Conservation (phyloP, 2,888 invertebrate genomes). For the Hydropsyche betteni region DNA sequence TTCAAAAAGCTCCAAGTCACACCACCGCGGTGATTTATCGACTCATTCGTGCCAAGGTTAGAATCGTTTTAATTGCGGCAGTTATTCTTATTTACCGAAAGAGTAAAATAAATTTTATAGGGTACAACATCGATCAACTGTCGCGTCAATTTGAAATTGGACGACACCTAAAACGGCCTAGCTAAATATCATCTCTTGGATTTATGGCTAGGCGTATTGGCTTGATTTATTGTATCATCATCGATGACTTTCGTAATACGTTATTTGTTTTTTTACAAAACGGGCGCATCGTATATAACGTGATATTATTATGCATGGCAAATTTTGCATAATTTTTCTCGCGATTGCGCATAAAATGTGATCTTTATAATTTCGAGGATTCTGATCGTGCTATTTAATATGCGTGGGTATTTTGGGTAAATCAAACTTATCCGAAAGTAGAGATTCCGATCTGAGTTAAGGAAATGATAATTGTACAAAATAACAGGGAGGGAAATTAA, state of each 20-base stretch:
- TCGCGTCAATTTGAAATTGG: conserved; percentile 13
- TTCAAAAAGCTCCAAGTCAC: background rate
- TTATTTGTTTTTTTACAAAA: too few species aligned
- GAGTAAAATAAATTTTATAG: background rate
- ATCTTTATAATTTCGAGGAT: too few species aligned
- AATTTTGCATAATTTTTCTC: too few species aligned
- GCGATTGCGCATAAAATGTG: too few species aligned
- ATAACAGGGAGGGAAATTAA: conserved; percentile 7
- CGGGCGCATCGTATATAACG: too few species aligned
- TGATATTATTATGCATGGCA: too few species aligned
- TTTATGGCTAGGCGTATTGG: background rate
- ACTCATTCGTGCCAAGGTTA: background rate
- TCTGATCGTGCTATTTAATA: background rate
- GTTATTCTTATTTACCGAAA: background rate
- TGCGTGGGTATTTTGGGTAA: background rate
- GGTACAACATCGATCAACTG: conserved; percentile 14
- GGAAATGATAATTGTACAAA: conserved; percentile 1
- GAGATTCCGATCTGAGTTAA: conserved; percentile 3
- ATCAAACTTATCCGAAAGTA: conserved; percentile 1
- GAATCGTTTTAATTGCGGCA: background rate
- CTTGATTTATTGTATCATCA: conserved; percentile 1
- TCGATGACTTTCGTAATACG: background rate
- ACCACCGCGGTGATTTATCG: background rate
- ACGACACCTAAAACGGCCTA: background rate
- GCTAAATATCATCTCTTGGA: background rate